Base-by-base conservation (phyloP, 2,113 vertebrate genomes). In the Sciurus niger region DNA sequence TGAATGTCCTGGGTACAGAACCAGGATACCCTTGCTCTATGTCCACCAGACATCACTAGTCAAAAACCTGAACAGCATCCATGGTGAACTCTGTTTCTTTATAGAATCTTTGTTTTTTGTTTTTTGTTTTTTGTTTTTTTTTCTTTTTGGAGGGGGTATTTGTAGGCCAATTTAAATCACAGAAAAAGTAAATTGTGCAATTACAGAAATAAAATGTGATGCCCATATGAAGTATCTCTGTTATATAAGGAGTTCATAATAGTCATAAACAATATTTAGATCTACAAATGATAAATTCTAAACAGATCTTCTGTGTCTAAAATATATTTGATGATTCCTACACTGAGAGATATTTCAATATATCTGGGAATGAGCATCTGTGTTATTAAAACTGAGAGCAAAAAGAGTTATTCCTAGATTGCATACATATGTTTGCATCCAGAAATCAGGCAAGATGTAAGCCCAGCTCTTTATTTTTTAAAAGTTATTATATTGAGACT, bases 171-270 rank as follows among this genome's bases (percentile, higher is more conserved):
- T 4, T 14, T 70, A n/a, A 72, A 72, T 37, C 17, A 72, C 34
- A 37, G 1, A 72, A 8, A 6, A 37, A n/a, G 4, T 72, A 20
- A 18, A 18, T 16, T 1, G 6, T 37, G 6, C 1, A 1, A 72
- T n/a, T 70, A 14, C 11, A 18, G 16, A 4, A 70, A 70, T n/a
- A 70, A 34, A 17, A n/a, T 17, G 0, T 10, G n/a, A n/a, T 37
- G 13, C 3, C 32, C 10, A 18, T 68, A 70, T 16, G 17, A n/a
- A 70, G n/a, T 6, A 37, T n/a, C 4, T 6, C 1, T n/a, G 18
- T 16, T 17, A 70, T 70, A n/a, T n/a, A 37, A n/a, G 12, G 16
- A 70, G 60, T 28, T 70, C 18, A 18, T 18, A 37, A 18, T 6
- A n/a, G 4, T 18, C 13, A 28, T 18, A 32, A 70, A 55, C 48